phyloP scores from a whole-genome alignment of 2,113 vertebrate species.

The Sigmodon hispidus region DNA sequence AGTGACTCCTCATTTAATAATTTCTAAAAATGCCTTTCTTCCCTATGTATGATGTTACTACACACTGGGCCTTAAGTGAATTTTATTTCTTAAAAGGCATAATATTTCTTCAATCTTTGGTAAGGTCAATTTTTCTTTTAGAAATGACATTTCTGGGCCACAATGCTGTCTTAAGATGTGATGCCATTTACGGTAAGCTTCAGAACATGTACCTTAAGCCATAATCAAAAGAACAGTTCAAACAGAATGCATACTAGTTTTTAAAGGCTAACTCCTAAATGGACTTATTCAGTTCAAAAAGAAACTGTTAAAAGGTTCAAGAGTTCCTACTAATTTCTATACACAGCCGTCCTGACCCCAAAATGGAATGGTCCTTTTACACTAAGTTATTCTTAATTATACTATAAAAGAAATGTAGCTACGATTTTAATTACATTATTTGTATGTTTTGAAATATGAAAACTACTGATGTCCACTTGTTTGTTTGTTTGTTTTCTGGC shows the following conservation, averaged over 20 bases:
- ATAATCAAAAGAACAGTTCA: conserved; percentile 62
- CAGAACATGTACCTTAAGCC: conserved; percentile 72
- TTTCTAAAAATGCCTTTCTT: too few species aligned
- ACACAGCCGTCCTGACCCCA: conserved; percentile 58
- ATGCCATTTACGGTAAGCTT: conserved; percentile 78
- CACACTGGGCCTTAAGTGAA: conserved; percentile 37
- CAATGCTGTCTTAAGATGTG: conserved; percentile 73
- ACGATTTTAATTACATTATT: not conserved
- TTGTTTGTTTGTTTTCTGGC: not conserved
- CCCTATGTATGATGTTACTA: not conserved
- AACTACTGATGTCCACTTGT: not conserved
- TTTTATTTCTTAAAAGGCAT: conserved; percentile 71
- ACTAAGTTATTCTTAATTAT: not conserved
- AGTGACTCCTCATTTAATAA: not conserved
- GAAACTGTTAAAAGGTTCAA: conserved; percentile 54
- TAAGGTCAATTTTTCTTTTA: conserved; percentile 77
- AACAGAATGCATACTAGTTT: conserved; percentile 80
- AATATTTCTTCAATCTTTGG: conserved; percentile 72
- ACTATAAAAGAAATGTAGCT: not conserved
- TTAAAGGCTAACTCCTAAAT: conserved; percentile 82
- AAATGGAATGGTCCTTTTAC: not conserved
- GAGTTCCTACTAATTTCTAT: conserved; percentile 81
- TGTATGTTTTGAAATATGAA: not conserved
- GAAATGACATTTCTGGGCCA: conserved; percentile 69
- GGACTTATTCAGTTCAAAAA: conserved; percentile 70